phyloP scores from a whole-genome alignment of 35 echinoderm and acorn worm species.

The Apostichopus parvimensis region DNA sequence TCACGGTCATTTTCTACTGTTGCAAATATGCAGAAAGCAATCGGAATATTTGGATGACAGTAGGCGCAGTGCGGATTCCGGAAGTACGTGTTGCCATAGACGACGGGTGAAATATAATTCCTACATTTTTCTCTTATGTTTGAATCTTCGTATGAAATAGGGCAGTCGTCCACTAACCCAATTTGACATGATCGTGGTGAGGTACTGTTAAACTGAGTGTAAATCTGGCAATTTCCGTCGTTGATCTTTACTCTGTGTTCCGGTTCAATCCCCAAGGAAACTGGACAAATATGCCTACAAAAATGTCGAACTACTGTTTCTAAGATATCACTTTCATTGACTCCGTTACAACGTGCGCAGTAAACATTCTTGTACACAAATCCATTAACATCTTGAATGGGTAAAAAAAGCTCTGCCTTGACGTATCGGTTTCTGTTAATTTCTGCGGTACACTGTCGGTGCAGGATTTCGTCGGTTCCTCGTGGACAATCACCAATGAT shows the following conservation, averaged over 20 bases:
- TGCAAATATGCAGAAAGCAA: no score
- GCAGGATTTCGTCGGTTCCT: background rate
- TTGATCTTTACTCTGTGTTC: background rate
- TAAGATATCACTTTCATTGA: background rate
- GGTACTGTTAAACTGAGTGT: background rate
- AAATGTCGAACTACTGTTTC: background rate
- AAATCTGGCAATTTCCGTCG: background rate
- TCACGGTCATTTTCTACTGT: background rate
- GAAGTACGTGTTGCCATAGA: background rate
- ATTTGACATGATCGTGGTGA: background rate
- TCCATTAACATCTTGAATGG: background rate
- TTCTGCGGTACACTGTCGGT: background rate
- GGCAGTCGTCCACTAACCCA: background rate
- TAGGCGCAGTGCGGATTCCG: conserved; percentile 22
- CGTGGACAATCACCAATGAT: background rate
- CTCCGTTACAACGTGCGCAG: conserved; percentile 1
- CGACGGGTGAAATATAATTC: background rate
- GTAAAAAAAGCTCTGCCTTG: background rate
- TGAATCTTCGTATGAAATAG: background rate
- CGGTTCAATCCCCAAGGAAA: background rate
- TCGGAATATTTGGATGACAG: background rate
- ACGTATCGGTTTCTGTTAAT: background rate
- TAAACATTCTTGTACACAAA: conserved; percentile 10
- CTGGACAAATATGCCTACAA: background rate
- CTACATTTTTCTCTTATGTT: background rate